Base-by-base conservation (phyloP, 2,888 invertebrate species). In the Aquatica leii region DNA sequence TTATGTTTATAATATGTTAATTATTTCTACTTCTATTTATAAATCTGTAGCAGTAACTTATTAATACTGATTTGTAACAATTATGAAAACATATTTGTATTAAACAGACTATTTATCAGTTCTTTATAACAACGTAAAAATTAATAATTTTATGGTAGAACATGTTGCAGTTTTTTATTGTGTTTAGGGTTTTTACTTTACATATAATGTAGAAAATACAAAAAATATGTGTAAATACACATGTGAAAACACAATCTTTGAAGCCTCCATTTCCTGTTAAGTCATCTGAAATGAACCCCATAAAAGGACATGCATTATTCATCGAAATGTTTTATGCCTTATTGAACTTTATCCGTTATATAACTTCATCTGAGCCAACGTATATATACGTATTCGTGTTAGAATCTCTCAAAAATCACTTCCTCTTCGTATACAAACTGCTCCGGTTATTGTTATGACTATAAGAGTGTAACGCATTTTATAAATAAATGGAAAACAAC, bases 281-380 rank as follows among this genome's bases (percentile, higher is more conserved):
- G 59, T 59, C 64, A 60, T 64, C 64, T 52, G 64, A 64, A 64
- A 64, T 64, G 56, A 60, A 59, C 64, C 60, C 60, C 56, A 56
- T 64, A 60, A 64, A 64, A 60, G 51, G 55, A 56, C 64, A 64
- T 64, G 64, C 59, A 64, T 64, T 64, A 64, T 64, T 64, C 64
- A 64, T 64, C 46, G 59, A 24, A 43, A 59, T 64, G 59, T 60
- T 64, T 60, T 64, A 64, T 60, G 60, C 64, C 52, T 62, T 62
- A 62, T 62, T 53, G 58, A 54, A 54, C 58, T 53, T 52, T 41
- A 56, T 56, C 50, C 35, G 37, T 43, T 57, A 51, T 55, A 55
- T 52, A 49, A 52, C 57, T 56, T 41, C 34, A 53, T 59, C 34
- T 52, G 34, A 59, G 52, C 31, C 53, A 52, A 37, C 24, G 12